Evolutionary conservation across 2,113 vertebrate genomes (phyloP).

Genomic region (Athene cunicularia): DNA sequence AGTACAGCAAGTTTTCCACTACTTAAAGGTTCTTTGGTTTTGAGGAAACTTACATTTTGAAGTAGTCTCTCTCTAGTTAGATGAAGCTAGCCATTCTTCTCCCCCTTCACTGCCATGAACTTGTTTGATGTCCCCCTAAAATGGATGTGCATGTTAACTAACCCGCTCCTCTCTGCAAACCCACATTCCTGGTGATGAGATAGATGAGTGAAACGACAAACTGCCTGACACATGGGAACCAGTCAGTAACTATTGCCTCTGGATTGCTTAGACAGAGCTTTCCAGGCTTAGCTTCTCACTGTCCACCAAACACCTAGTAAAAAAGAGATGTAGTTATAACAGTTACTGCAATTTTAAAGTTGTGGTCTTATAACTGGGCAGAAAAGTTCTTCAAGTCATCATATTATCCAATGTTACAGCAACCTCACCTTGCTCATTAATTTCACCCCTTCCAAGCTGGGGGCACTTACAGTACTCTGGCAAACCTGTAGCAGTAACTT

Average conservation of each 20-base stretch:
- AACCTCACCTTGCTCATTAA: background rate
- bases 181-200: background rate
- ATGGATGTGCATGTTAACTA: background rate
- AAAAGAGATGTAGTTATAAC: background rate
- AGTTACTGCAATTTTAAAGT: background rate
- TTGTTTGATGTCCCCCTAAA: background rate
- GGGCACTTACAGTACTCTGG: background rate
- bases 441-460: fast-evolving
- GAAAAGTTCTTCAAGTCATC: background rate
- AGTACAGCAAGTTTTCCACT: background rate
- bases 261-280: background rate
- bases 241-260: background rate
- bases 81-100: background rate
- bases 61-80: background rate
- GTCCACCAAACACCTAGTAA: background rate
- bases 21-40: background rate
- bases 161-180: background rate
- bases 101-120: background rate
- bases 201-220: background rate
- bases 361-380: background rate
- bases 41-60: background rate
- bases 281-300: background rate
- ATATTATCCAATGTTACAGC: background rate
- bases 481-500: background rate
- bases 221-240: background rate